Percentiles rank a stretch among this genome's conserved stretches.
Conservation (phyloP, 30 jellyfish, hydroid and myxozoan species). For the Sanderia malayensis region DNA sequence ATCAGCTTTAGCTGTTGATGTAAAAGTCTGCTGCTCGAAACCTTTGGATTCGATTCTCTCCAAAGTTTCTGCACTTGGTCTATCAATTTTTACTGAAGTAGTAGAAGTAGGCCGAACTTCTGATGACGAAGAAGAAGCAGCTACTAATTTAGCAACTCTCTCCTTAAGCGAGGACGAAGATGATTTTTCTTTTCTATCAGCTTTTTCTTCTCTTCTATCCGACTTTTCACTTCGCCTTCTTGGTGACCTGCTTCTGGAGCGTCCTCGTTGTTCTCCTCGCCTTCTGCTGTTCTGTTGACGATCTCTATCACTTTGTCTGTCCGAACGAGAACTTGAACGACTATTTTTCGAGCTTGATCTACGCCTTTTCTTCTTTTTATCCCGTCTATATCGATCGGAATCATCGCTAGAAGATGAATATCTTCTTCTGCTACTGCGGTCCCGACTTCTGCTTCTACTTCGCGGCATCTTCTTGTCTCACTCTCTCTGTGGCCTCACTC, state of each 20-base stretch:
- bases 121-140: constrained; percentile 4
- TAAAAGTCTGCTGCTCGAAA: constrained; percentile 47
- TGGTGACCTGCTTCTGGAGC: constrained; percentile 53
- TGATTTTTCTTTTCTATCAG: not conserved
- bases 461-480: constrained; percentile 69
- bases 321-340: constrained; percentile 56
- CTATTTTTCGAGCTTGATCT: constrained; percentile 41
- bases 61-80: constrained; percentile 3
- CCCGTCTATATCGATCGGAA: constrained; percentile 51
- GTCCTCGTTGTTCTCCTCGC: constrained; percentile 40
- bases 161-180: not conserved
- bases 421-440: constrained; percentile 41
- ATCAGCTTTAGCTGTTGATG: not conserved
- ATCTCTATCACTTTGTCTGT: constrained; percentile 18
- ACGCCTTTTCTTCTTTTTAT: constrained; percentile 33
- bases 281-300: constrained; percentile 18
- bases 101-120: not conserved
- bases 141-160: constrained; percentile 19
- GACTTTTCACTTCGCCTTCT: constrained; percentile 5
- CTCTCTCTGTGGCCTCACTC: too few relatives aligned
- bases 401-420: constrained; percentile 48
- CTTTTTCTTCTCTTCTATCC: constrained; percentile 5
- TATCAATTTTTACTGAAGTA: not conserved
- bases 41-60: constrained; percentile 42
- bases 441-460: constrained; percentile 60